Conservation (phyloP, 2,888 invertebrate genomes). For the Philaethria dido region DNA sequence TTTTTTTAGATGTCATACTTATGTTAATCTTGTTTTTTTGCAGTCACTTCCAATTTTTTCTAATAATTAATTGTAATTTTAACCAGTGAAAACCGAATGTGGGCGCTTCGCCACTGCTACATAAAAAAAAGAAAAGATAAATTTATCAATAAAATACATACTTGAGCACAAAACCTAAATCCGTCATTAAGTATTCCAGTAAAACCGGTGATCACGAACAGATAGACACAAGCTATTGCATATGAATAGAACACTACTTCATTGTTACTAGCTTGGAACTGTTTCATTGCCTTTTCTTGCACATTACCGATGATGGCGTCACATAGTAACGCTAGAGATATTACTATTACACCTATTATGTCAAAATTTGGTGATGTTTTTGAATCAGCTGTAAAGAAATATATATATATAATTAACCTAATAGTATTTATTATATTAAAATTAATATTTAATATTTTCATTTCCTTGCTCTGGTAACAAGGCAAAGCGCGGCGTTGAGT, state of each 20-base stretch:
- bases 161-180: constrained; percentile 89
- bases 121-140: neutral
- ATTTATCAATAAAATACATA: constrained; percentile 57
- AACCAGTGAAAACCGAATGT: no score
- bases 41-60: no score
- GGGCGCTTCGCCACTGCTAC: no score
- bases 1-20: no score
- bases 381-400: constrained; percentile 85
- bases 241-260: constrained; percentile 93
- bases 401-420: neutral
- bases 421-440: neutral
- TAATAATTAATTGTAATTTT: no score
- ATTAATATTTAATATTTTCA: neutral
- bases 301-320: constrained; percentile 98
- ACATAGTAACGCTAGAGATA: constrained; percentile 93
- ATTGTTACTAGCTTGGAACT: constrained; percentile 91
- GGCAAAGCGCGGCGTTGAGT: no score
- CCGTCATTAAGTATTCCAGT: constrained; percentile 91
- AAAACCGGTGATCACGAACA: constrained; percentile 88
- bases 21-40: no score
- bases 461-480: no score
- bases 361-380: constrained; percentile 90
- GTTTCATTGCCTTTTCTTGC: constrained; percentile 97
- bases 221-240: constrained; percentile 92
- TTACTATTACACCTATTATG: constrained; percentile 88